Conservation (phyloP, 1,140 invertebrate species). For the Halyomorpha halys region DNA sequence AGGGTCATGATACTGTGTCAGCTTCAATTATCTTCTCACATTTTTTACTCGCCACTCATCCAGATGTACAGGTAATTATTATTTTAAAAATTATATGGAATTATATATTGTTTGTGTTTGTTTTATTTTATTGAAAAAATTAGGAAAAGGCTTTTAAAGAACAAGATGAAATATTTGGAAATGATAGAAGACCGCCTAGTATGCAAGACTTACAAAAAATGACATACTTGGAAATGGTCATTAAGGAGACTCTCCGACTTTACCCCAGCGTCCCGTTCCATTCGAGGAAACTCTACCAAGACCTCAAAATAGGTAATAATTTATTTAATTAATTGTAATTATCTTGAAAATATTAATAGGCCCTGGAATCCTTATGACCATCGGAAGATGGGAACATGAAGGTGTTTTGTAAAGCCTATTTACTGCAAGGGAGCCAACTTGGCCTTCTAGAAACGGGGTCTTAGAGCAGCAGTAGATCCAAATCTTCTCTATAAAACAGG, state of each 20-base stretch:
- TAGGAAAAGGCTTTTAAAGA: constrained; percentile 45
- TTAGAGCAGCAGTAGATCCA: too few species aligned
- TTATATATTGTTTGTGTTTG: too few species aligned
- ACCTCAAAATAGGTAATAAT: constrained; percentile 44
- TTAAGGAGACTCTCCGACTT: constrained; percentile 38
- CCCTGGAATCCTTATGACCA: too few species aligned
- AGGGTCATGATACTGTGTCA: constrained; percentile 7
- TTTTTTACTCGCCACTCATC: neutral
- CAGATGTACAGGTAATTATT: constrained; percentile 7
- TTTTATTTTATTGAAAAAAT: too few species aligned
- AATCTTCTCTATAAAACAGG: too few species aligned
- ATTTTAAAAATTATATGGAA: too few species aligned
- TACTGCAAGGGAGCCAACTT: too few species aligned
- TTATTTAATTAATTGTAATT: too few species aligned
- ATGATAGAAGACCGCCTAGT: constrained; percentile 33
- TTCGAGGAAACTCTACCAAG: constrained; percentile 36
- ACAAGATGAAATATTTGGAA: constrained; percentile 41
- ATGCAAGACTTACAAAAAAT: constrained; percentile 41
- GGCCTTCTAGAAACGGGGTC: too few species aligned
- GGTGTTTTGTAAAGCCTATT: too few species aligned
- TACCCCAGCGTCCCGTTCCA: constrained; percentile 45
- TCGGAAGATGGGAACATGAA: too few species aligned
- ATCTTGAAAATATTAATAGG: too few species aligned
- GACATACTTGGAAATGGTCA: constrained; percentile 41
- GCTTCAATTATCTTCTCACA: neutral